Percentiles rank a stretch among this genome's conserved stretches.
Conservation (phyloP, 2,113 vertebrate genomes). For the Antennarius striatus region DNA sequence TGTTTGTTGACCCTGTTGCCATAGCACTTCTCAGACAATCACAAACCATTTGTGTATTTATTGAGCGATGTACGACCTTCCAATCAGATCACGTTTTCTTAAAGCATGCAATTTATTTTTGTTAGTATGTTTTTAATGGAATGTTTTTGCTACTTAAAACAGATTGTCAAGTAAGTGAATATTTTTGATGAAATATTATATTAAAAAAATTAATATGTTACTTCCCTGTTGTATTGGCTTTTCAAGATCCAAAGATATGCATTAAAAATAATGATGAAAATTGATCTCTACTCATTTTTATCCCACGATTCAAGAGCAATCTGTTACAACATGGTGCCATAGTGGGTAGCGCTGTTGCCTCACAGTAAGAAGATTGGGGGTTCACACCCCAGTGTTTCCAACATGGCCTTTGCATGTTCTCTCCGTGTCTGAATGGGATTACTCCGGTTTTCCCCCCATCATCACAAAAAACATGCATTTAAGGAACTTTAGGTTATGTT, state of each 20-base stretch:
- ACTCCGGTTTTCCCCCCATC: too few species aligned
- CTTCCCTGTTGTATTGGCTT: constrained; percentile 1
- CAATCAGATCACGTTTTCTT: constrained; percentile 20
- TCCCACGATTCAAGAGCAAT: too few species aligned
- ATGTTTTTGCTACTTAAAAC: constrained; percentile 21
- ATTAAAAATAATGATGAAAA: constrained; percentile 3
- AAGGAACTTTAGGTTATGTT: too few species aligned
- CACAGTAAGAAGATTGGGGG: too few species aligned
- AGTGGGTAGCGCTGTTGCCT: too few species aligned
- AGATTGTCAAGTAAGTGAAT: constrained; percentile 18
- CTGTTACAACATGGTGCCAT: too few species aligned
- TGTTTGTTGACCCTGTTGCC: constrained; percentile 10
- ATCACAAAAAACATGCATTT: too few species aligned
- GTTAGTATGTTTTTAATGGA: constrained; percentile 41
- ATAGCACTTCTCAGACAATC: neutral
- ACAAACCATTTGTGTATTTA: constrained; percentile 17
- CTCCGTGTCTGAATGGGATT: too few species aligned
- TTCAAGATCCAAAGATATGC: constrained; percentile 29
- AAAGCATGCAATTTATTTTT: constrained; percentile 58
- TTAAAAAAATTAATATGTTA: constrained; percentile 14
- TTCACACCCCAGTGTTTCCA: too few species aligned
- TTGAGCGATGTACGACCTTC: constrained; percentile 13
- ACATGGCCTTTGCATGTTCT: too few species aligned
- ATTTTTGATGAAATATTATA: neutral
- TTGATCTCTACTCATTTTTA: neutral